Conservation (phyloP, 2,888 invertebrate species). For the Tetragnatha montana region DNA sequence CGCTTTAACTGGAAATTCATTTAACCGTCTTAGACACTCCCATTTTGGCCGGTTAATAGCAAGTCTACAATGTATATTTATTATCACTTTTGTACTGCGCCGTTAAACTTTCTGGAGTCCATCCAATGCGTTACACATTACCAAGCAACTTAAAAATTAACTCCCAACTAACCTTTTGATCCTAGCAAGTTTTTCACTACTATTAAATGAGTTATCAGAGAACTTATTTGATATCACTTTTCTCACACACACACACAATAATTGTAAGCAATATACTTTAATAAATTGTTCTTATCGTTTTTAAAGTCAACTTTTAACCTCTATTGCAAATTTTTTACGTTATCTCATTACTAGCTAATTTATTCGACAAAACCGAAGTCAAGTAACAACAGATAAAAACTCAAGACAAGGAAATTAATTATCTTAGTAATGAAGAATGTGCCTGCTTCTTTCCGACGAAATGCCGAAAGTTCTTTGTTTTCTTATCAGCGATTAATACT, state of each 20-base stretch:
- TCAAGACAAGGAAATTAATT: background rate
- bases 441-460: background rate
- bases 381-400: background rate
- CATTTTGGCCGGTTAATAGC: too few species aligned
- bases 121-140: background rate
- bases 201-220: background rate
- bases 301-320: background rate
- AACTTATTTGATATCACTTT: background rate
- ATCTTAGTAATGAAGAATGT: background rate
- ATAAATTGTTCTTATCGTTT: background rate
- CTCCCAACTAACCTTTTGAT: background rate
- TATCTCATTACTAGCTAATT: background rate
- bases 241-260: background rate
- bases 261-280: background rate
- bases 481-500: background rate
- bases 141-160: background rate
- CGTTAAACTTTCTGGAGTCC: too few species aligned
- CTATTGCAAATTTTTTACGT: background rate
- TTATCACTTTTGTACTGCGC: too few species aligned
- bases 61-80: too few species aligned
- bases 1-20: too few species aligned
- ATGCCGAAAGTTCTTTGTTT: background rate
- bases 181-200: background rate
- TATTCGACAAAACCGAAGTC: background rate
- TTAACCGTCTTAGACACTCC: too few species aligned